Conservation (phyloP, 2,113 vertebrate genomes). For the Nothoprocta perdicaria region DNA sequence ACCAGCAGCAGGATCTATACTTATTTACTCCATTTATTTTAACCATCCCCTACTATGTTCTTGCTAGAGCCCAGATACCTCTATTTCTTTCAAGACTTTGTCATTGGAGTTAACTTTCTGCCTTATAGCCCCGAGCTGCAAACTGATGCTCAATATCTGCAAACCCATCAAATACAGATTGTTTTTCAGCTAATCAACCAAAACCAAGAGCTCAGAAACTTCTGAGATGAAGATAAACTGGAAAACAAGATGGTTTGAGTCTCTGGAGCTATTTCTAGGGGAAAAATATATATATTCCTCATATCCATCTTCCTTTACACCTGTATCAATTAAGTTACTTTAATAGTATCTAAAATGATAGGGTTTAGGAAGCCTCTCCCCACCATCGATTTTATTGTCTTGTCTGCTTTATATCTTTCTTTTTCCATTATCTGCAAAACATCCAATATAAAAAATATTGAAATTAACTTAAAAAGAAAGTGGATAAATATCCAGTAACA, state of each 20-base stretch:
- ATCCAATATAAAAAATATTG: neutral
- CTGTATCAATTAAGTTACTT: accelerated
- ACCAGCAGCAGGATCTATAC: accelerated
- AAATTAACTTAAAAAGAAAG: neutral
- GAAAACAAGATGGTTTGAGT: neutral
- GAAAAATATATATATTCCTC: neutral
- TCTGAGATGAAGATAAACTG: accelerated
- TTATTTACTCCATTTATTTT: neutral
- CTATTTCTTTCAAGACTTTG: neutral
- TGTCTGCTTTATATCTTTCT: neutral
- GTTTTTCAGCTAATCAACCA: neutral
- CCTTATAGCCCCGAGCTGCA: neutral
- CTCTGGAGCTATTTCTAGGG: neutral
- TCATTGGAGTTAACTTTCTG: neutral
- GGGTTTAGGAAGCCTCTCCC: neutral
- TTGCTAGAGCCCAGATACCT: neutral
- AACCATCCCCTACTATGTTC: accelerated
- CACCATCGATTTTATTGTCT: neutral
- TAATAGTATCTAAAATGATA: neutral
- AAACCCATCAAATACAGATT: neutral
- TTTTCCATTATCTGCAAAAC: neutral
- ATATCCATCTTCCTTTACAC: neutral
- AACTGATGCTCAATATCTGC: accelerated
- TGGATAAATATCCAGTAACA: neutral
- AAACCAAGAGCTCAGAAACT: neutral